Base-by-base conservation (phyloP, 2,888 invertebrate species). In the Lithophane socia region DNA sequence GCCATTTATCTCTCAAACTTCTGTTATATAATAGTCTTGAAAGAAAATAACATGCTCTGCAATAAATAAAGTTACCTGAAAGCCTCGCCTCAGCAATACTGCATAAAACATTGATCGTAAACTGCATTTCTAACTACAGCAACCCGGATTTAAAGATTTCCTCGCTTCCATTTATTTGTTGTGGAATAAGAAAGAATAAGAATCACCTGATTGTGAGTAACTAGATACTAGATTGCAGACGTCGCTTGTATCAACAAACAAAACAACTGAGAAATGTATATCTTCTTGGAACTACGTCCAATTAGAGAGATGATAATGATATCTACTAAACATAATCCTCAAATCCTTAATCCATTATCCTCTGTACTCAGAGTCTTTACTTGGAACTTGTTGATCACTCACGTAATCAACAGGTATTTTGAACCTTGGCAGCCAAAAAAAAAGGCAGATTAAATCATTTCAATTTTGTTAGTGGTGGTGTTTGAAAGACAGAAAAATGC, bases 171-270 rank as follows among this genome's bases (percentile, higher is more conserved):
- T 72, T 69, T 78, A 29, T 73, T 65, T 44, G 42, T 13, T 24
- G 9, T 58, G 44, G 54, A 71, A 71, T 56, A 64, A 70, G 42
- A 66, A 68, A 21, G 18, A 56, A 73, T 44, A 73, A 61, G 18
- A 73, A 63, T 60, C n/a, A 42, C 69, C 49, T 72, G 66, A 78
- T 78, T 71, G 61, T 66, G 44, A 37, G 77, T 69, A 77, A 73
- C 64, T 64, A n/a, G 66, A 86, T 29, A 69, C 63, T 72, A 49
- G 56, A 37, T 29, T 56, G 66, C 65, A 73, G 66, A 73, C 24
- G 54, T 44, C 42, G 60, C 5, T 42, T 75, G 67, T 47, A 56
- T 75, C 58, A 61, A 86, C 60, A 73, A 77, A 66, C 52, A 44
- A 29, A 76, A 63, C 54, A 24, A 37, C n/a, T 42, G 58, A 12